phyloP scores from a whole-genome alignment of 2,797 vertebrate species.

The Arremon aurantiirostris region DNA sequence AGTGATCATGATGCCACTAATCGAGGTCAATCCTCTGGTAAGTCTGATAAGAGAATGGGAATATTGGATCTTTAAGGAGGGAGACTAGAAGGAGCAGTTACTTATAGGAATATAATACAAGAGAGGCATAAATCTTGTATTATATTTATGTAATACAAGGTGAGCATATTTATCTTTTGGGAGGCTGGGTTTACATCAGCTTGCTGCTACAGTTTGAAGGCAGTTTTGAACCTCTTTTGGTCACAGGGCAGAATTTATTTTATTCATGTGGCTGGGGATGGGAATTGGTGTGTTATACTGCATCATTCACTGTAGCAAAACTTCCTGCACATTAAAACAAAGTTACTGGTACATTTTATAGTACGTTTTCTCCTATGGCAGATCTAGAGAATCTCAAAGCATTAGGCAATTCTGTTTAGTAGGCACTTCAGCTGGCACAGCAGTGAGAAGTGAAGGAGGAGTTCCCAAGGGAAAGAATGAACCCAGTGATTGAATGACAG shows the following conservation, averaged over 20 bases:
- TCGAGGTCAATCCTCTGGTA: constrained; percentile 94
- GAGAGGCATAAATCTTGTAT: background rate
- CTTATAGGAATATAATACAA: background rate
- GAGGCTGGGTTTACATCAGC: background rate
- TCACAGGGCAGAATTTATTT: background rate
- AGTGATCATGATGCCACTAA: constrained; percentile 98
- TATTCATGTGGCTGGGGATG: background rate
- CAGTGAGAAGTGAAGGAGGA: constrained; percentile 20
- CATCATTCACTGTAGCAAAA: background rate
- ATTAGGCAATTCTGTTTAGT: constrained; percentile 4
- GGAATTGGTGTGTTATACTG: background rate
- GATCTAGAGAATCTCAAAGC: background rate
- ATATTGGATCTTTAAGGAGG: constrained; percentile 52
- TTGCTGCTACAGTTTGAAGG: background rate
- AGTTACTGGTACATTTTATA: background rate
- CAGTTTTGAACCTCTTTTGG: background rate
- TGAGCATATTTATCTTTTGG: background rate
- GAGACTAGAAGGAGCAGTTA: constrained; percentile 10
- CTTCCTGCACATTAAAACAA: background rate
- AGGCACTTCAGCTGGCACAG: constrained; percentile 2
- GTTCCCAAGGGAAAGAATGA: constrained; percentile 52
- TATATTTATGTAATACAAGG: background rate
- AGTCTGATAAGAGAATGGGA: constrained; percentile 75
- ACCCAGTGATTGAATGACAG: constrained; percentile 28
- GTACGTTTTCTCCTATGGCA: background rate